phyloP scores from a whole-genome alignment of 2,888 invertebrate genomes.

The Polydrusus tereticollis region DNA sequence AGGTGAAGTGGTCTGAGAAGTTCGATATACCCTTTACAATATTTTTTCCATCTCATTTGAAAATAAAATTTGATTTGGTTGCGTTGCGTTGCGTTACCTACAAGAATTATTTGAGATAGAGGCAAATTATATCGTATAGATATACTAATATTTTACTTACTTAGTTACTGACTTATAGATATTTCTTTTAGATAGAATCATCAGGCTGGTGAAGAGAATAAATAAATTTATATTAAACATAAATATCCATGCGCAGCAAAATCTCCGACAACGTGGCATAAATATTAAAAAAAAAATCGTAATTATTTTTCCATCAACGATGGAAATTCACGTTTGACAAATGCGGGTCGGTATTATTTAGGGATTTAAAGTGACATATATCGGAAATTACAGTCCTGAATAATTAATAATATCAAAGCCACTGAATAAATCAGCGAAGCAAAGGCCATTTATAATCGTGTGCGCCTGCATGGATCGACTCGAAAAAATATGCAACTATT shows the following conservation, averaged over 20 bases:
- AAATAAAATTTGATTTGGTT: background rate
- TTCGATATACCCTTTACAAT: conserved; percentile 36
- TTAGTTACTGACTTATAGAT: too few species aligned
- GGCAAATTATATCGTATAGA: too few species aligned
- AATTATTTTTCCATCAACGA: conserved; percentile 29
- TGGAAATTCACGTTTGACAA: conserved; percentile 25
- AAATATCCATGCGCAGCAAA: background rate
- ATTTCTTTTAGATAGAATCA: too few species aligned
- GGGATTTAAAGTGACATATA: conserved; percentile 32
- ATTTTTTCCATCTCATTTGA: conserved; percentile 34
- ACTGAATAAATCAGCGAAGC: conserved; percentile 27
- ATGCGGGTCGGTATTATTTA: conserved; percentile 27
- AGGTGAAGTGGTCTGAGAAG: conserved; percentile 43
- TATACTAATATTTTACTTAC: too few species aligned
- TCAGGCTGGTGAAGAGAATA: background rate
- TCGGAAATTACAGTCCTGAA: conserved; percentile 35
- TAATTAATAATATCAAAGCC: conserved; percentile 35
- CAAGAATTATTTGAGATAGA: too few species aligned
- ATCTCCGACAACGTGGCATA: background rate
- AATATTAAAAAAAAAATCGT: conserved; percentile 21
- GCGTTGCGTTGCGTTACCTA: background rate
- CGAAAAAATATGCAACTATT: background rate
- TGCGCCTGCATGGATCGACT: background rate
- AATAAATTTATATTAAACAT: background rate
- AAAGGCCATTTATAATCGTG: conserved; percentile 13